These are phyloP conservation scores for Acanthosepion pharaonis DNA, from an alignment of 2,888 invertebrate genomes.

Conservation along the genomic window DNA sequence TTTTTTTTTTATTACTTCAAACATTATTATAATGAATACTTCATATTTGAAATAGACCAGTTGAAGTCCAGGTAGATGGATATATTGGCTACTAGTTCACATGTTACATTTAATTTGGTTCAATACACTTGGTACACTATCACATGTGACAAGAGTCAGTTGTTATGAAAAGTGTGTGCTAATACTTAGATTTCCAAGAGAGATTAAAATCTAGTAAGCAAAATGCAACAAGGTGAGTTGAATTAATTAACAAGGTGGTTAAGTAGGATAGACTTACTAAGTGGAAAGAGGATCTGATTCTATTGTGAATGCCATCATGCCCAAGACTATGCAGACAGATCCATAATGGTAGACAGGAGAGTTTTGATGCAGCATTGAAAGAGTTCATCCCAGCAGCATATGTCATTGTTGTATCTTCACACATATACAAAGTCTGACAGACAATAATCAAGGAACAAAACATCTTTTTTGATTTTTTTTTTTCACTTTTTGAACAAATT, in stretches of 20 bases:
- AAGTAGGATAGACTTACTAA: slow-evolving; percentile 74
- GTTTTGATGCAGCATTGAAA: slow-evolving; percentile 78
- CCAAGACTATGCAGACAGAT: slow-evolving; percentile 80
- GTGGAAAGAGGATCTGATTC: slow-evolving; percentile 85
- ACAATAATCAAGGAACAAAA: slow-evolving; percentile 49
- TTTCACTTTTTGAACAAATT: too few relatives aligned
- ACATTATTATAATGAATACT: too few relatives aligned
- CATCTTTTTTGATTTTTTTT: not conserved
- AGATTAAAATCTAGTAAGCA: not conserved
- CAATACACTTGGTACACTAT: too few relatives aligned
- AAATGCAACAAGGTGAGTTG: not conserved
- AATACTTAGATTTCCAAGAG: not conserved
- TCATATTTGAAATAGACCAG: too few relatives aligned
- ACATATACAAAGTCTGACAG: slow-evolving; percentile 73
- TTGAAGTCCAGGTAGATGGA: too few relatives aligned
- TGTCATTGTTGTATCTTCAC: slow-evolving; percentile 70
- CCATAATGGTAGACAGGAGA: slow-evolving; percentile 89
- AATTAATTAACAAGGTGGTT: not conserved
- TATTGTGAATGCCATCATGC: slow-evolving; percentile 81
- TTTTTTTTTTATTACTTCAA: too few relatives aligned
- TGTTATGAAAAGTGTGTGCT: not conserved
- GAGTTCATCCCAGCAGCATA: slow-evolving; percentile 78
- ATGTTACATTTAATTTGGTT: too few relatives aligned
- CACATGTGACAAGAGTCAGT: too few relatives aligned
- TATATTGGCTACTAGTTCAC: too few relatives aligned